A percentile compares a stretch with the other conserved stretches of the same genome.
phyloP scores from a whole-genome alignment of 2,797 vertebrate species.

The Eulemur albifrons region DNA sequence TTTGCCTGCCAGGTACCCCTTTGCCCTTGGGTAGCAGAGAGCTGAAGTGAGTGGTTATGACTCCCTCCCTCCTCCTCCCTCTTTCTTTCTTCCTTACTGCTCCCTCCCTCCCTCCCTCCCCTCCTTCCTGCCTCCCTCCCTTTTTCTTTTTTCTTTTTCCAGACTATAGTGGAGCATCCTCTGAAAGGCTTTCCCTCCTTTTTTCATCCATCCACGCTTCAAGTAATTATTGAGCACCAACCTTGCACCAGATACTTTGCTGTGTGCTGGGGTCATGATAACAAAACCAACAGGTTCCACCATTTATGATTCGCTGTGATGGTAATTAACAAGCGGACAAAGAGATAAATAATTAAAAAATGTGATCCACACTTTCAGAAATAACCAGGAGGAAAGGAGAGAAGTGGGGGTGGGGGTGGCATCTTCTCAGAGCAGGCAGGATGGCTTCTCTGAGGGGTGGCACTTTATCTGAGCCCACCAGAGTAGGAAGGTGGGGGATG shows the following conservation, averaged over 20 bases:
- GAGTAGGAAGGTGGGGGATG: background rate
- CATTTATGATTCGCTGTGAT: background rate
- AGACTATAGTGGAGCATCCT: no score
- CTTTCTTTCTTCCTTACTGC: accelerated
- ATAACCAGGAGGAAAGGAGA: background rate
- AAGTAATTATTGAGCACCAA: background rate
- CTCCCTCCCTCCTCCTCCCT: background rate
- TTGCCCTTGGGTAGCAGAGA: slow-evolving; percentile 15
- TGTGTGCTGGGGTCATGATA: background rate
- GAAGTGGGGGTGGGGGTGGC: background rate
- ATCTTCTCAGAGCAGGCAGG: background rate
- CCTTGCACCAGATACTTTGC: background rate
- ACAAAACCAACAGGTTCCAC: accelerated
- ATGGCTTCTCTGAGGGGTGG: background rate
- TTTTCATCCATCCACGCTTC: background rate
- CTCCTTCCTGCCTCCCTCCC: background rate
- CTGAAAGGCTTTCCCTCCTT: background rate
- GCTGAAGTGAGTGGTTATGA: background rate
- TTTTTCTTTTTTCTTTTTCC: no score
- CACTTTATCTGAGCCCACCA: background rate
- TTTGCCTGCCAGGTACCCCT: background rate
- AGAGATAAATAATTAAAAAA: background rate
- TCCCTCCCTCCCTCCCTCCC: background rate
- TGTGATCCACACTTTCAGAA: background rate
- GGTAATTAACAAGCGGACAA: background rate